Conservation (phyloP, 1,140 invertebrate genomes). For the Drosophila orena region DNA sequence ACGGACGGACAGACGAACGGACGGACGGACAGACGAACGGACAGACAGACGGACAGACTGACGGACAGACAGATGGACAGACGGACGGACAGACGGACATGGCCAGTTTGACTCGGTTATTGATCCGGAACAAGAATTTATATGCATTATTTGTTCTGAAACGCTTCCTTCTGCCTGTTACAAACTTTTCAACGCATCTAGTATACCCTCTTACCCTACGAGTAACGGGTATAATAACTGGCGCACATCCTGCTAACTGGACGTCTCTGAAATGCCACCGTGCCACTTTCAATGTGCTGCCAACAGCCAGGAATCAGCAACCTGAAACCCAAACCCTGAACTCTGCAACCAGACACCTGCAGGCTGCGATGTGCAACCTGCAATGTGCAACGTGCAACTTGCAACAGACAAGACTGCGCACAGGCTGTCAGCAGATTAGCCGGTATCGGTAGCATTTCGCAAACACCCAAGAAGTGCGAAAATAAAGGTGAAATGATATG, state of each 20-base stretch:
- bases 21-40: too few species aligned
- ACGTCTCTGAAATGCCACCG: neutral
- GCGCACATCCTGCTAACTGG: neutral
- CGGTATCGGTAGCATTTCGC: neutral
- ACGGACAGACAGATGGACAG: too few species aligned
- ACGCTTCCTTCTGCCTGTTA: too few species aligned
- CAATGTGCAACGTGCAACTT: conserved; percentile 6
- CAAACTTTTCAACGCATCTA: too few species aligned
- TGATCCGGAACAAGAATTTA: too few species aligned
- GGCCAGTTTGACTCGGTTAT: too few species aligned
- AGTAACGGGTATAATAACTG: too few species aligned
- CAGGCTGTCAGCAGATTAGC: conserved; percentile 27
- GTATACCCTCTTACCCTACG: too few species aligned
- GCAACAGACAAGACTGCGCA: conserved; percentile 17
- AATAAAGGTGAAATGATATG: neutral
- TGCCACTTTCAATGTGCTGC: conserved; percentile 1
- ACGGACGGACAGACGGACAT: too few species aligned
- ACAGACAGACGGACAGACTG: too few species aligned
- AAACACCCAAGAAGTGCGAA: neutral
- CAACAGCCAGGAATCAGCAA: neutral
- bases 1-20: too few species aligned
- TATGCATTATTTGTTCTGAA: too few species aligned
- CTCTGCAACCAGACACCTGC: neutral
- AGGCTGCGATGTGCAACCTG: neutral
- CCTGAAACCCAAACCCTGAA: neutral